Base-by-base conservation (phyloP, 2,113 vertebrate genomes). In the Oryzias woworae region DNA sequence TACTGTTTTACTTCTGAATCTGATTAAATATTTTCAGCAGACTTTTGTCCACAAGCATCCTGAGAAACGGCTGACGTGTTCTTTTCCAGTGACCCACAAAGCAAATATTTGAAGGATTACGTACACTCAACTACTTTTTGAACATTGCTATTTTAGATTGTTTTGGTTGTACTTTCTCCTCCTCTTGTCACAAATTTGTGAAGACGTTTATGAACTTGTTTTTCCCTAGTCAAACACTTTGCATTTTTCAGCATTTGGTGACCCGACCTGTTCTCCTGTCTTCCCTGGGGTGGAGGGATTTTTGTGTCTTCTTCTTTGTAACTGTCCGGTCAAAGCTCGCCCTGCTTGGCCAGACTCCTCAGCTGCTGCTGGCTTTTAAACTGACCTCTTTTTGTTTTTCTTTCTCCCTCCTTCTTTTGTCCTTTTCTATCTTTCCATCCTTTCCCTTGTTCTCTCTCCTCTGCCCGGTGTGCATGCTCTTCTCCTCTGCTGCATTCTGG, bases 401-500 rank as follows among this genome's bases (percentile, higher is more conserved):
- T 54, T 73, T 78, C 67, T 7, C 62, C 61, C 62, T 73, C 71
- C 48, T 52, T 16, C 22, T 16, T 26, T 48, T 17, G 46, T 48
- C n/a, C 47, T 47, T 47, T n/a, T 48, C 70, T 91, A 76, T 88
- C 81, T 53, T 26, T 41, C 36, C 31, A 20, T 36, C 36, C 26
- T 26, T 26, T 26, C 73, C 77, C 67, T 82, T 24, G 63, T 85
- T 90, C 85, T 82, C 92, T 92, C 90, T 88, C 88, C 92, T 96
- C 92, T 95, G 94, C 95, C 93, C 91, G 90, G 90, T 90, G 91
- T 94, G 94, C 95, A 96, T 95, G 94, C 94, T 93, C 94, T 93
- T 92, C 93, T 87, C 93, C 71, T 95, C 92, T 95, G 96, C 96
- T 97, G 96, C 94, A 95, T 94, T 95, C 92, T 95, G 97, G 96